Conservation (phyloP, 2,888 invertebrate species). For the Tolmerus cingulatus region DNA sequence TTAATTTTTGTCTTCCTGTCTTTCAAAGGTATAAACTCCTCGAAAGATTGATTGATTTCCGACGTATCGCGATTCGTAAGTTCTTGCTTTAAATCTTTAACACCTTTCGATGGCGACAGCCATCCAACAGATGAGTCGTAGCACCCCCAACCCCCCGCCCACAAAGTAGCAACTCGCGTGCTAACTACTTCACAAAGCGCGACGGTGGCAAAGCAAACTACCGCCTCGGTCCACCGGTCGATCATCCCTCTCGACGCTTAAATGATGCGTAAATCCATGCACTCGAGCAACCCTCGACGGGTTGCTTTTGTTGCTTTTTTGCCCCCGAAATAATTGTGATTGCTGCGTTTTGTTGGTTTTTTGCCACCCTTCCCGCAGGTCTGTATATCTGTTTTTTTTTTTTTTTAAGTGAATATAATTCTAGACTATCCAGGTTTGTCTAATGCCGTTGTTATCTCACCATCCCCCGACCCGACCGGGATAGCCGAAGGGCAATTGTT, state of each 20-base stretch:
- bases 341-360: conserved; percentile 27
- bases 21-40: neutral
- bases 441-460: conserved; percentile 18
- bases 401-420: conserved; percentile 28
- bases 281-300: conserved; percentile 5
- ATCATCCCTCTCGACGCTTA: conserved; percentile 41
- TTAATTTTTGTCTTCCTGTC: too few relatives aligned
- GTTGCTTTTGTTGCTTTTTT: conserved; percentile 20
- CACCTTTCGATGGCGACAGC: neutral
- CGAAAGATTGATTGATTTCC: neutral
- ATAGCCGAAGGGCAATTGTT: conserved; percentile 44
- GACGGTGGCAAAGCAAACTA: neutral
- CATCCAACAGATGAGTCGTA: neutral
- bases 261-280: conserved; percentile 44
- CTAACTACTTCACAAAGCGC: neutral
- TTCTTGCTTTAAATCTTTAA: neutral
- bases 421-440: neutral
- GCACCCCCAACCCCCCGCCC: neutral
- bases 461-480: neutral
- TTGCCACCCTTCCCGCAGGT: neutral
- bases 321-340: conserved; percentile 14
- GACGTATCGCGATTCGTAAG: neutral
- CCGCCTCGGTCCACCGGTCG: neutral
- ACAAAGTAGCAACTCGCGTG: neutral
- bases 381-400: conserved; percentile 1